Evolutionary conservation across 2,797 vertebrate species (phyloP).

Genomic region (Poecilia velifera): DNA sequence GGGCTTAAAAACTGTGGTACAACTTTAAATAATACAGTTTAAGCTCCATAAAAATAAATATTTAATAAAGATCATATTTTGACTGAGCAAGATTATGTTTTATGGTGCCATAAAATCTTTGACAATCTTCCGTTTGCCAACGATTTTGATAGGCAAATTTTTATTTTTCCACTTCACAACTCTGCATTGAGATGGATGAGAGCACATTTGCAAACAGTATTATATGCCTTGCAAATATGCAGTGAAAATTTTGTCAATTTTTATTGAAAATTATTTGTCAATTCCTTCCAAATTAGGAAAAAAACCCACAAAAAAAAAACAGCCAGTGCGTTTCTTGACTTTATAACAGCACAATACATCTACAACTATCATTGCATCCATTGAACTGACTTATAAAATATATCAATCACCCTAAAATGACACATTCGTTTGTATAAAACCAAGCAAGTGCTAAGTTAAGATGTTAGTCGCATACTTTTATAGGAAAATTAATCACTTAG

Average conservation of each 20-base stretch:
- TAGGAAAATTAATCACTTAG: not conserved
- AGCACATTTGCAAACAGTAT: not conserved
- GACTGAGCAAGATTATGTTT: not conserved
- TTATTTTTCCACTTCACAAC: not conserved
- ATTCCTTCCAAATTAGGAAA: not conserved
- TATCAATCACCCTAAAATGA: not conserved
- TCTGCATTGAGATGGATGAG: not conserved
- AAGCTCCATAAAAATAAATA: not conserved
- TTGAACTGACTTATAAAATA: not conserved
- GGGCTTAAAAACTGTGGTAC: not conserved
- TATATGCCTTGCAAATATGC: too few relatives aligned
- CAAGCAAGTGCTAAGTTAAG: not conserved
- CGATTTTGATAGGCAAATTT: not conserved
- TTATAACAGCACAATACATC: not conserved
- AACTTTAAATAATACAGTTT: not conserved
- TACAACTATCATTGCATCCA: not conserved
- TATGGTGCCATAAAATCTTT: not conserved
- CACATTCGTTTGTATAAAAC: not conserved
- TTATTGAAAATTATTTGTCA: not conserved
- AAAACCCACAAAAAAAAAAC: not conserved
- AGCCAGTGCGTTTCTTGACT: not conserved
- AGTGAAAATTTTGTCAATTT: too few relatives aligned
- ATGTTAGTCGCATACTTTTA: not conserved
- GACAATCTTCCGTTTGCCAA: not conserved
- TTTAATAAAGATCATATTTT: not conserved